phyloP scores from a whole-genome alignment of 2,888 invertebrate genomes.

The Holacanthella duospinosa region DNA sequence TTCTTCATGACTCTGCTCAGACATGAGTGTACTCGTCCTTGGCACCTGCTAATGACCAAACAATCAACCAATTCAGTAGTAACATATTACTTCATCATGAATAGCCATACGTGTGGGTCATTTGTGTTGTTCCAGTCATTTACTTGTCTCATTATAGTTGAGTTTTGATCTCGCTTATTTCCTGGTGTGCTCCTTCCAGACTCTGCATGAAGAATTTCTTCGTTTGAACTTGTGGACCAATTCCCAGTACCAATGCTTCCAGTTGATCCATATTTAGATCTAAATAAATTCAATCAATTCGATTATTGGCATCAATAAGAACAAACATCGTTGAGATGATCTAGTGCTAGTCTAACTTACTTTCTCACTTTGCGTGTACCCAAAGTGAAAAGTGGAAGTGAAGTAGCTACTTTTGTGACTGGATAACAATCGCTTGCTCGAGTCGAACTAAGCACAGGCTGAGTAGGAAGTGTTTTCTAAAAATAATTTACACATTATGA shows the following conservation, averaged over 20 bases:
- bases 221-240: constrained; percentile 23
- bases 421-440: constrained; percentile 68
- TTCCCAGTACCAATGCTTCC: constrained; percentile 28
- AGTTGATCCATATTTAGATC: constrained; percentile 20
- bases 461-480: constrained; percentile 41
- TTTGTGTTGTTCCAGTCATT: constrained; percentile 35
- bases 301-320: neutral
- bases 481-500: neutral
- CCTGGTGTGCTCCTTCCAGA: constrained; percentile 32
- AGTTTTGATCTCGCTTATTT: constrained; percentile 20
- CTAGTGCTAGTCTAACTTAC: neutral
- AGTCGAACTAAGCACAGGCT: constrained; percentile 54
- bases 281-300: no score
- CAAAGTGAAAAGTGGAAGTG: neutral
- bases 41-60: constrained; percentile 11
- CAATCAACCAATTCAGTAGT: neutral
- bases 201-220: constrained; percentile 17
- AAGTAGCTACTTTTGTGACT: neutral
- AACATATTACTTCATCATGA: neutral
- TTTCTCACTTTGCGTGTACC: neutral
- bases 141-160: constrained; percentile 29
- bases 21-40: constrained; percentile 22
- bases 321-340: neutral
- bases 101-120: constrained; percentile 17
- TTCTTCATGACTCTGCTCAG: constrained; percentile 36